Percentiles rank a stretch among this genome's conserved stretches.
These are phyloP conservation scores for Pollimyrus isidori DNA, from an alignment of 2,113 vertebrate genomes.

Conservation along the genomic window DNA sequence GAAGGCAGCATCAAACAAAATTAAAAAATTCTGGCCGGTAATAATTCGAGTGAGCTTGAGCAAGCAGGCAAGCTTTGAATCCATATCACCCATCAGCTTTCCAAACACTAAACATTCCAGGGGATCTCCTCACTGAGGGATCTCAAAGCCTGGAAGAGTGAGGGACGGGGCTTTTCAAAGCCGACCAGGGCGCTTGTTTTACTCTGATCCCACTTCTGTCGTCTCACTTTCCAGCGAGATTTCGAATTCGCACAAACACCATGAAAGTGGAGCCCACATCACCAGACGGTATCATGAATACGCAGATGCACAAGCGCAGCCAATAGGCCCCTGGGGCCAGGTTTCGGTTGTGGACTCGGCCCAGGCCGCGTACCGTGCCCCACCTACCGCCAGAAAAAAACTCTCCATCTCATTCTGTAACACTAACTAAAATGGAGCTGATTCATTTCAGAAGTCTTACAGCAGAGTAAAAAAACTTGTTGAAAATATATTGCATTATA, in stretches of 20 bases:
- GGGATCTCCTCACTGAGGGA: neutral
- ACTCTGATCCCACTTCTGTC: neutral
- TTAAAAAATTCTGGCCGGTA: neutral
- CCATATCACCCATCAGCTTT: neutral
- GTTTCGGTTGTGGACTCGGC: neutral
- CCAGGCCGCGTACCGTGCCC: neutral
- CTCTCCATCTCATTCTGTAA: neutral
- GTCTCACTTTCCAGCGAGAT: neutral
- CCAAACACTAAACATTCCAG: neutral
- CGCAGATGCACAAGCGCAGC: neutral
- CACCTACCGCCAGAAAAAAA: neutral
- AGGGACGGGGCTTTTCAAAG: neutral
- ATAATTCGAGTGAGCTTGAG: neutral
- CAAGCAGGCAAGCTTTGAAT: neutral
- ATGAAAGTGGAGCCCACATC: neutral
- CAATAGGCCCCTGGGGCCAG: neutral
- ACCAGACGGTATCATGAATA: neutral
- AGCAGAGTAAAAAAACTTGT: neutral
- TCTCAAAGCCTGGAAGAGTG: neutral
- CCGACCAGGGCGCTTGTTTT: neutral
- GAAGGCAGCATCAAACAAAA: neutral
- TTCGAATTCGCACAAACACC: neutral
- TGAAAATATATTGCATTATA: neutral
- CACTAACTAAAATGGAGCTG: neutral
- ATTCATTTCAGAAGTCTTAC: neutral